Evolutionary conservation across 2,113 vertebrate species (phyloP), one percentile per base, ranked within the genome.

Genomic region (Triplophysa dalaica): DNA sequence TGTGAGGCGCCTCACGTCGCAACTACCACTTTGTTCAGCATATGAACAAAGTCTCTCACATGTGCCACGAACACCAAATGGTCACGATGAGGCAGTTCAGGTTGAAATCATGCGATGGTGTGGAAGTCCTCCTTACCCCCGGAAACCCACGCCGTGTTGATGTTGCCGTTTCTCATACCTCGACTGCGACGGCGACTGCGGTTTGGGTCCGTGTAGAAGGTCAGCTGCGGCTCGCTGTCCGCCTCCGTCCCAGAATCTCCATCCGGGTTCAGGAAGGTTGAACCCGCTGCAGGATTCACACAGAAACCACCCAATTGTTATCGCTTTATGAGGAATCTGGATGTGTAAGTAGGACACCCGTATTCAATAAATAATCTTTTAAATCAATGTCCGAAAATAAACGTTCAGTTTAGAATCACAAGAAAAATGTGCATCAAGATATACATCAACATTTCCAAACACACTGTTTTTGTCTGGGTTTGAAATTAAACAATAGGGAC

Each of bases 201-300:
- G 0, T 97, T 97, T 22, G 98, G 98, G 85, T 99, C 98, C 0
- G 98, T 99, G 91, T 99, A 99, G 91, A 99, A 99, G 82, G 97
- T 96, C 89, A 99, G 93, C 91, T 99, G 98, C 81, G 98, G 97
- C 87, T 99, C 98, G 1, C 95, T 98, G 92, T 99, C 98, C 0
- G 94, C 95, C 91, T 99, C 98, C 0, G 96, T 96, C 67, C 97
- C 94, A 0, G 97, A 99, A 86, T 99, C 98, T 45, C 97, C 97
- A 73, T 99, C 97, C 0, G 98, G 98, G 92, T 97, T 99, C 88
- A 98, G 92, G 88, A 99, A 99, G 0, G 95, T 95, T 26, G 98
- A 99, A 90, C 98, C 98, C 61, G 95, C 97, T 93, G 91, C 87
- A 84, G 90, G 82, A 90, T 88, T 90, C 87, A 92, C 84, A 92